Evolutionary conservation across 2,113 vertebrate species (phyloP), one percentile per base, ranked within the genome.

Genomic region (Setophaga kirtlandii): DNA sequence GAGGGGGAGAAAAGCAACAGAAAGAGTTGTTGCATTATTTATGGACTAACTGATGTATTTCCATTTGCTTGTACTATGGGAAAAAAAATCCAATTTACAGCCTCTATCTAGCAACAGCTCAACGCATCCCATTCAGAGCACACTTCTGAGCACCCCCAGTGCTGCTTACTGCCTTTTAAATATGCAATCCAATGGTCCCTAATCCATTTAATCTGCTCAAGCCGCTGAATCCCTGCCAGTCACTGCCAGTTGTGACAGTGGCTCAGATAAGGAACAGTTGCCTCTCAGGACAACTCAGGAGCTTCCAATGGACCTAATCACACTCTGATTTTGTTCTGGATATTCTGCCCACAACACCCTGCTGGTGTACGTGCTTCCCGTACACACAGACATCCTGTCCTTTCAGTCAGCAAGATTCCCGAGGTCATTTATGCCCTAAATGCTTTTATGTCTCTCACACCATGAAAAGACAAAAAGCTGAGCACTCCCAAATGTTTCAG

Each of bases 341-440:
- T 75, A 28, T 47, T 64, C 33, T 56, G 22, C 9, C 49, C 28
- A 14, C 13, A 44, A 11, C 60, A 84, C 10, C 8, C 31, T 28
- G 27, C 44, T 85, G 19, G 11, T n/a, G 6, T 27, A 12, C 2
- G 10, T 15, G 24, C 25, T 49, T 46, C 35, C 46, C 30, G 69
- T 17, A 41, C 18, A 63, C 4, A 33, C 5, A 75, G 30, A 53
- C 1, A 2, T 41, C 75, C 41, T 68, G 39, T n/a, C 67, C 46
- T 80, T 92, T 60, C 75, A 73, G 67, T 85, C 88, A 94, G 90
- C 82, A 79, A 73, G 41, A 85, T 65, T 65, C 62, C 52, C 0
- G 1, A 80, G 90, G 79, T 93, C 59, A 70, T 73, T 90, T 59
- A 83, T 85, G 39, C 59, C 92, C 88, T 47, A 55, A 86, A 62